Evolutionary conservation across 2,797 vertebrate species (phyloP), one percentile per base, ranked within the genome.

Genomic region (Hipposideros larvatus): DNA sequence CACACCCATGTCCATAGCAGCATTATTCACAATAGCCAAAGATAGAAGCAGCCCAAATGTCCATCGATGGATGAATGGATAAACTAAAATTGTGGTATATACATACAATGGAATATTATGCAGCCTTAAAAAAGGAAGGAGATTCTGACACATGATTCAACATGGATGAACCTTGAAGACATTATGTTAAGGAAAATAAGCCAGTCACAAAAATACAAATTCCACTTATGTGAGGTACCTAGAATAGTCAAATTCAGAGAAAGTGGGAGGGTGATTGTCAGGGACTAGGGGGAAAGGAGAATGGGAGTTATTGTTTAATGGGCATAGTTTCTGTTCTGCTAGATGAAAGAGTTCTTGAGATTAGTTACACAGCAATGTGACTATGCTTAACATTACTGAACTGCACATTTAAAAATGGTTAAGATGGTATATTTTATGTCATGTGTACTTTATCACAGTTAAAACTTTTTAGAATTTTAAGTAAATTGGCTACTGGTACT

Each of bases 101-200:
- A 78, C 46, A 79, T 48, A 48, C 75, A 91, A 71, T 63, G 31
- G 57, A 86, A 61, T 57, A 71, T 37, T 87, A 68, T 55, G 78
- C 48, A 43, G n/a, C 84, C 93, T 82, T 83, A 48, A 22, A 65
- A 84, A 91, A 66, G 74, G 28, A 90, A 82, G 78, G 24, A 89
- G 71, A 94, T 78, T 88, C 84, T 83, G 46, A 31, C 37, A 71
- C 37, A 24, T 79, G n/a, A 55, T 79, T 82, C 66, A 55, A 48
- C 63, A 80, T 19, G 16, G 55, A 80, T 93, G 63, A 93, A 73
- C 18, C 82, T 57, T 73, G 24, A 90, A 7, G 63, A 90, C 65
- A 86, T 41, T 16, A 48, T 61, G 53, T 51, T 77, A 68, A 89
- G 48, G 79, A 28, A 86, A 85, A 78, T 71, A 85, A 78, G 37